Percentiles rank a stretch among this genome's conserved stretches.
Conservation (phyloP, 2,888 invertebrate species). For the Rhyacophila evoluta region DNA sequence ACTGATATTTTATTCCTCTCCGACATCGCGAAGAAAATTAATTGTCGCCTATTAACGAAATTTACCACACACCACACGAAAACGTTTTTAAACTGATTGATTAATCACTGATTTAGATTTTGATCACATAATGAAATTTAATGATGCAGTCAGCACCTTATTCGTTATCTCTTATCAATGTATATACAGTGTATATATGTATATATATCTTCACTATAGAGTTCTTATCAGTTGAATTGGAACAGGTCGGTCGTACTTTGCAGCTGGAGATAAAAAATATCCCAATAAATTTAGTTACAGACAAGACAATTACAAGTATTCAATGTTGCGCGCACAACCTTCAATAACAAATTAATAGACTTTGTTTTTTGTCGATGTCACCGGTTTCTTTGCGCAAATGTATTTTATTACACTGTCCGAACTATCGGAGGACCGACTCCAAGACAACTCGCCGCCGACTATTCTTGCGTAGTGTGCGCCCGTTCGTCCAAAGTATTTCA, state of each 20-base stretch:
- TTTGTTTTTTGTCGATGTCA: neutral
- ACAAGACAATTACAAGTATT: neutral
- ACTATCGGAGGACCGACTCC: neutral
- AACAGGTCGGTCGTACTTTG: neutral
- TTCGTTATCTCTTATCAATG: conserved; percentile 11
- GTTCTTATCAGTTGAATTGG: conserved; percentile 1
- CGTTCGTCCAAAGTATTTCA: conserved; percentile 1
- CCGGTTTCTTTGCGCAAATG: neutral
- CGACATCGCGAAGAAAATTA: neutral
- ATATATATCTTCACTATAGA: neutral
- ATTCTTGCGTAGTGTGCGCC: neutral
- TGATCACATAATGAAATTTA: conserved; percentile 7
- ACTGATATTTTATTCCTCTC: conserved; percentile 33
- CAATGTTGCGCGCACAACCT: neutral
- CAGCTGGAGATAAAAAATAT: neutral
- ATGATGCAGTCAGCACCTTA: neutral
- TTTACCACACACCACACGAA: neutral
- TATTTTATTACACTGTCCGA: neutral
- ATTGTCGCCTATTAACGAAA: neutral
- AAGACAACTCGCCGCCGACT: neutral
- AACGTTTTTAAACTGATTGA: neutral
- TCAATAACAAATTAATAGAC: neutral
- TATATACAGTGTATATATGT: too few relatives aligned
- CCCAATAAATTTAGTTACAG: neutral
- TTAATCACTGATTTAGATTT: neutral